These are phyloP conservation scores for Pempheris klunzingeri DNA, from an alignment of 2,797 vertebrate genomes.

Conservation along the genomic window DNA sequence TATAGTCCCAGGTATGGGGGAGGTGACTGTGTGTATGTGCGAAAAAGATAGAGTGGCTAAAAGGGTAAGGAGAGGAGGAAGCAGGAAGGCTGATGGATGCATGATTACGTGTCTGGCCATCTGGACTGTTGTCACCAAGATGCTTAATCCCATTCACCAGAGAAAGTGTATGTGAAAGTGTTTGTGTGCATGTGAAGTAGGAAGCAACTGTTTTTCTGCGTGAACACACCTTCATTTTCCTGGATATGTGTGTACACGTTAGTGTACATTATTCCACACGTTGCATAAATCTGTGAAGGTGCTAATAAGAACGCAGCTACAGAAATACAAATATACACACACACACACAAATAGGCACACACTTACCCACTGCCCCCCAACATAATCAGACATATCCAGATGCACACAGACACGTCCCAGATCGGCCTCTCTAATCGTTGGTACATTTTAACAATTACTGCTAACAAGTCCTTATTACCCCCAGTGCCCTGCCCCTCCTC, in stretches of 20 bases:
- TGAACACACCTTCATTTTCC: slow-evolving; percentile 29
- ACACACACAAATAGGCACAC: slow-evolving; percentile 26
- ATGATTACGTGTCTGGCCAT: slow-evolving; percentile 83
- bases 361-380: slow-evolving; percentile 29
- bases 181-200: slow-evolving; percentile 42
- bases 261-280: slow-evolving; percentile 49
- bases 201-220: slow-evolving; percentile 52
- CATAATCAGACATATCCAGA: slow-evolving; percentile 73
- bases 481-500: slow-evolving; percentile 79
- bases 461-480: slow-evolving; percentile 86
- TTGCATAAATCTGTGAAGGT: slow-evolving; percentile 56
- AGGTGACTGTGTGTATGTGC: slow-evolving; percentile 67
- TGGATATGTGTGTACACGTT: slow-evolving; percentile 29
- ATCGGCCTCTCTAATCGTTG: slow-evolving; percentile 77
- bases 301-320: slow-evolving; percentile 46
- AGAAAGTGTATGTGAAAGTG: slow-evolving; percentile 55
- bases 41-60: slow-evolving; percentile 60
- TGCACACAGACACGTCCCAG: slow-evolving; percentile 70
- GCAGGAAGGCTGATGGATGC: slow-evolving; percentile 77
- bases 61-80: slow-evolving; percentile 73
- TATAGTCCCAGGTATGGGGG: slow-evolving; percentile 71
- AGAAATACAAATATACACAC: slow-evolving; percentile 49
- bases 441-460: slow-evolving; percentile 86
- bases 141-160: slow-evolving; percentile 76
- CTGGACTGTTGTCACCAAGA: slow-evolving; percentile 81